Evolutionary conservation across 2,888 invertebrate species (phyloP).

Genomic region (Gymnosoma rotundatum): DNA sequence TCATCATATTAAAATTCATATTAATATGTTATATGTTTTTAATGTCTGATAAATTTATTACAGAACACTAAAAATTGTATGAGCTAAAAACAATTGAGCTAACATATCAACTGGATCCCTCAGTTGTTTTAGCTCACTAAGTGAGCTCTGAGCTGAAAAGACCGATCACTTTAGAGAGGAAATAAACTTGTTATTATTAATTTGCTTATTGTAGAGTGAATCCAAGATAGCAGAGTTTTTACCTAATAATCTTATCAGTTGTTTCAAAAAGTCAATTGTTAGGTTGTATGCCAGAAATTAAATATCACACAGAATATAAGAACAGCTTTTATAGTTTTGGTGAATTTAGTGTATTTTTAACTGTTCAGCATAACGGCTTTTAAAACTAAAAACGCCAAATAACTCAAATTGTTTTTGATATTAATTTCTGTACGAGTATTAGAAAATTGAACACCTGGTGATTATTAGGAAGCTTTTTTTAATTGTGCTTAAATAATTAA

Average conservation of each 20-base stretch:
- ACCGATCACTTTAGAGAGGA: too few species aligned
- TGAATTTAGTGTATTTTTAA: slow-evolving; percentile 37
- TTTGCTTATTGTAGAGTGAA: not conserved
- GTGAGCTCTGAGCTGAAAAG: too few species aligned
- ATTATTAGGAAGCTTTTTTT: not conserved
- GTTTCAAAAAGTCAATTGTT: not conserved
- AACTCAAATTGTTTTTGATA: not conserved
- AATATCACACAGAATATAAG: not conserved
- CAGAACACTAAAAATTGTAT: too few species aligned
- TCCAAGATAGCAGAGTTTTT: not conserved
- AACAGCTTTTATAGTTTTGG: slow-evolving; percentile 19
- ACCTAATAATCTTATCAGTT: slow-evolving; percentile 44
- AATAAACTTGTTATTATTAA: too few species aligned
- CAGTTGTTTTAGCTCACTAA: too few species aligned
- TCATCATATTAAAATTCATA: too few species aligned
- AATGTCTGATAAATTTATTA: too few species aligned
- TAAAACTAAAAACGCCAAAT: not conserved
- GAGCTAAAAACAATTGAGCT: too few species aligned
- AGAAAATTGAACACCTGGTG: not conserved
- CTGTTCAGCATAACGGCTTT: slow-evolving; percentile 20
- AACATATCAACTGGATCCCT: too few species aligned
- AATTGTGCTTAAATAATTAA: not conserved
- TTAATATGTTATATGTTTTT: too few species aligned
- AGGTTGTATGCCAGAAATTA: slow-evolving; percentile 1
- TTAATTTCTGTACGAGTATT: not conserved